Conservation (phyloP, 2,888 invertebrate species). For the Zaprionus lineosus region DNA sequence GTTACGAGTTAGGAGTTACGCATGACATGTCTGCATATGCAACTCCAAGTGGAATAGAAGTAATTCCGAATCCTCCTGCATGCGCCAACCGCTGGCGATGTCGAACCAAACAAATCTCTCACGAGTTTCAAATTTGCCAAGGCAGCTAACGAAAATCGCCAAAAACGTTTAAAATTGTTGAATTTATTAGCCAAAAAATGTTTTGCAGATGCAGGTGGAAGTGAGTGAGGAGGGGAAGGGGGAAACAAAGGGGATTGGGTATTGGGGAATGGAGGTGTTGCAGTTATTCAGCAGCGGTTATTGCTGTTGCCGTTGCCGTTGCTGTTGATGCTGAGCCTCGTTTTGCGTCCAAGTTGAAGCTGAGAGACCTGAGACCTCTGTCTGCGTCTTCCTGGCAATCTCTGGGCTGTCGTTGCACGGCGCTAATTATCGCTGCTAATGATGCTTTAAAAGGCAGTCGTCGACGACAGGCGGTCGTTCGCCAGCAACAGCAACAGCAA, state of each 20-base stretch:
- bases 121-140: slow-evolving; percentile 77
- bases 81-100: slow-evolving; percentile 40
- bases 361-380: slow-evolving; percentile 8
- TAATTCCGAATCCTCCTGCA: slow-evolving; percentile 4
- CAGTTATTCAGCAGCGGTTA: slow-evolving; percentile 34
- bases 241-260: neutral
- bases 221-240: neutral
- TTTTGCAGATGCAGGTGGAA: slow-evolving; percentile 2
- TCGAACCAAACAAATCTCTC: slow-evolving; percentile 69
- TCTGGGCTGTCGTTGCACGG: slow-evolving; percentile 73
- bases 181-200: slow-evolving; percentile 75
- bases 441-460: slow-evolving; percentile 80
- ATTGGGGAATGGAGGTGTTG: slow-evolving; percentile 1
- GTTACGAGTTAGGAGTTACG: slow-evolving; percentile 21
- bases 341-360: slow-evolving; percentile 15
- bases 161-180: slow-evolving; percentile 74
- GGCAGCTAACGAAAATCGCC: slow-evolving; percentile 50
- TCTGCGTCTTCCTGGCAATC: slow-evolving; percentile 53
- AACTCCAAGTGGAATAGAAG: slow-evolving; percentile 31
- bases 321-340: slow-evolving; percentile 18
- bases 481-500: slow-evolving; percentile 36
- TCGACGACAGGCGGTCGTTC: slow-evolving; percentile 70
- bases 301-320: slow-evolving; percentile 17
- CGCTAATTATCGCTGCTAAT: slow-evolving; percentile 79
- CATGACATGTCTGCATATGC: slow-evolving; percentile 16